Evolutionary conservation across 2,113 vertebrate genomes (phyloP).

Genomic region (Myodes glareolus): DNA sequence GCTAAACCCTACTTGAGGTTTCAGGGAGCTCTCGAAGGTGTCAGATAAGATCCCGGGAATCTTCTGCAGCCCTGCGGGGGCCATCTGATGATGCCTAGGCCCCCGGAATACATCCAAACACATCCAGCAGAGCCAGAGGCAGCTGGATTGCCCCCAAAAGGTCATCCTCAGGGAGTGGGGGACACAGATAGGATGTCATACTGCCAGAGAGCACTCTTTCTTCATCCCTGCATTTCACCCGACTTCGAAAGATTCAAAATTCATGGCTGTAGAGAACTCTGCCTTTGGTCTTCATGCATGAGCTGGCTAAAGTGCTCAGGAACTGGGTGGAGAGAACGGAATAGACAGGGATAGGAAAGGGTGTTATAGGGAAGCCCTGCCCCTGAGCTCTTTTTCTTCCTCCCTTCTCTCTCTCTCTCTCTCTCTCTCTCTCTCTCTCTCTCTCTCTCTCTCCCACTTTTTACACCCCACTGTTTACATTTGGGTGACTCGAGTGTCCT

Average conservation of each 20-base stretch:
- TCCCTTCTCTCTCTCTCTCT: neutral
- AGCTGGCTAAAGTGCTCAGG: neutral
- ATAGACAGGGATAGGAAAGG: accelerated
- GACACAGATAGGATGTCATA: neutral
- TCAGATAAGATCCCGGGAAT: neutral
- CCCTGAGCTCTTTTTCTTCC: neutral
- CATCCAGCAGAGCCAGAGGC: neutral
- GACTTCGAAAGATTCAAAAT: neutral
- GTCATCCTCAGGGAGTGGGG: neutral
- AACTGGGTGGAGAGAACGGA: neutral
- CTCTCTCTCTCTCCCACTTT: neutral
- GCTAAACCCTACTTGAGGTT: neutral
- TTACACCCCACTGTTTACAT: neutral
- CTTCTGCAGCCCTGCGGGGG: neutral
- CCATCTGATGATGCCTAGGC: neutral
- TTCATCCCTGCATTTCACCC: neutral
- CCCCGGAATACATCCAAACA: neutral
- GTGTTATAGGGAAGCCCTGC: neutral
- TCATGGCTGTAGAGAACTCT: neutral
- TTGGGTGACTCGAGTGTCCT: neutral
- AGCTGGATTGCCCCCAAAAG: neutral
- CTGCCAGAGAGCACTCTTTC: neutral
- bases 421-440: neutral
- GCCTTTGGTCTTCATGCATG: neutral
- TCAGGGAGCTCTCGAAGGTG: neutral